Percentiles rank a stretch among this genome's conserved stretches.
Conservation (phyloP, 2,113 vertebrate genomes). For the Dolichotis patagonum region DNA sequence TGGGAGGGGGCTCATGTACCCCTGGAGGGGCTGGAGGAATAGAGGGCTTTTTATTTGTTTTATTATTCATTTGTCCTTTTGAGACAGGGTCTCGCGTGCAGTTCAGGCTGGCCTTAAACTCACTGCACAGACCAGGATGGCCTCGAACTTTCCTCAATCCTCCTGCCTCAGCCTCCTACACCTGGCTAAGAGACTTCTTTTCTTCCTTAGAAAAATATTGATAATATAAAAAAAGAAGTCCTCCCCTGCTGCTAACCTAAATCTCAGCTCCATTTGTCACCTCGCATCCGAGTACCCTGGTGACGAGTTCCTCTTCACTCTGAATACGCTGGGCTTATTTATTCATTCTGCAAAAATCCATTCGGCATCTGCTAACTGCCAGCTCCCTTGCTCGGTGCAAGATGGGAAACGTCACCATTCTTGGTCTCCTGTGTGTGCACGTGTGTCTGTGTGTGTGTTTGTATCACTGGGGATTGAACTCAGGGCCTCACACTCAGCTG, state of each 20-base stretch:
- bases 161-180: neutral
- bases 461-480: neutral
- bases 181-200: too few relatives aligned
- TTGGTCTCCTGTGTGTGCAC: neutral
- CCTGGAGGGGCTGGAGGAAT: neutral
- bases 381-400: neutral
- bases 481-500: neutral
- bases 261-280: neutral
- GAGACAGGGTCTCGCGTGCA: neutral
- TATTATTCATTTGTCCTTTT: neutral
- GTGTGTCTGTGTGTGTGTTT: neutral
- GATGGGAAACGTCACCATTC: neutral
- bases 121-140: neutral
- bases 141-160: neutral
- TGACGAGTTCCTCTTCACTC: neutral
- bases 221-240: neutral
- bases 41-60: neutral
- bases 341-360: neutral
- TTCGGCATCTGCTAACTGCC: neutral
- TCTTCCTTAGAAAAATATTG: neutral
- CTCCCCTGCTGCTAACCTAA: neutral
- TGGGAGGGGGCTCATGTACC: neutral
- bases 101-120: neutral
- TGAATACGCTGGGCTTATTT: neutral
- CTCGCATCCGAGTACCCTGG: neutral